These are phyloP conservation scores for Eupithecia tripunctaria DNA, from an alignment of 2,888 invertebrate genomes.

Conservation along the genomic window DNA sequence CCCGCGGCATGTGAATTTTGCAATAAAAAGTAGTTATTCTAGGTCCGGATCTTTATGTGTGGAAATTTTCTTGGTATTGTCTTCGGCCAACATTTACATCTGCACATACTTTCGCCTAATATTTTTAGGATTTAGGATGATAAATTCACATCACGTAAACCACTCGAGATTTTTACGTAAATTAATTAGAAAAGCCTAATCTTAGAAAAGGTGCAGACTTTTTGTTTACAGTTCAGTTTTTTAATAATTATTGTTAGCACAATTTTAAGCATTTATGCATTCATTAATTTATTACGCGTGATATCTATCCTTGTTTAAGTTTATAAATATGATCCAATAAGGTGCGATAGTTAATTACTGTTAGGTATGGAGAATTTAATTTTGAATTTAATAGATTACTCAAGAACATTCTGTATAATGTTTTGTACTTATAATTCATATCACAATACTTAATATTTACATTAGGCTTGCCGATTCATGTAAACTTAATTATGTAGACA, in stretches of 20 bases:
- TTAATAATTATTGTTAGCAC: background rate
- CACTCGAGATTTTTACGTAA: background rate
- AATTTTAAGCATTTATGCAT: background rate
- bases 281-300: background rate
- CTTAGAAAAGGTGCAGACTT: background rate
- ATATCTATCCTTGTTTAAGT: background rate
- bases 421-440: background rate
- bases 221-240: background rate
- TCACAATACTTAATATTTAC: conserved; percentile 6
- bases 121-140: background rate
- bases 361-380: conserved; percentile 4
- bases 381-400: conserved; percentile 9
- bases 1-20: no score
- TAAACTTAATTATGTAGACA: background rate
- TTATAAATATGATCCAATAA: background rate
- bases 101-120: no score
- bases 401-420: background rate
- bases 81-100: no score
- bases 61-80: no score
- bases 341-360: background rate
- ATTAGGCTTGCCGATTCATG: background rate
- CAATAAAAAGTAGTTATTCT: no score
- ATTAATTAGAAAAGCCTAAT: background rate
- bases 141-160: conserved; percentile 5
- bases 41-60: no score